phyloP scores from a whole-genome alignment of 1,140 invertebrate species.

The Laupala kohalensis region DNA sequence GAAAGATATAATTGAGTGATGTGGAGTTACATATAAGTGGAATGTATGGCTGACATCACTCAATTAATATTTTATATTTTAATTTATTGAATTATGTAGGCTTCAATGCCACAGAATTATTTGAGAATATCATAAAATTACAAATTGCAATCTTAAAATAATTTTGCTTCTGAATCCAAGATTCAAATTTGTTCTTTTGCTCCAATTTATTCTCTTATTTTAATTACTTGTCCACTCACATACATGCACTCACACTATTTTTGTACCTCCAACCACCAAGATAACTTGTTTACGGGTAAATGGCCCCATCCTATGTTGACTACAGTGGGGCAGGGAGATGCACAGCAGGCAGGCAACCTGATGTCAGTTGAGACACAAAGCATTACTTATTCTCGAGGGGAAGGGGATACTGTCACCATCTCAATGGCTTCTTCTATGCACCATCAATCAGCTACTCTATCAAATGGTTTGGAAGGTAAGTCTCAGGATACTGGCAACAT shows the following conservation, averaged over 20 bases:
- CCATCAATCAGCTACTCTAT: slow-evolving; percentile 45
- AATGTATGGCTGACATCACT: too few relatives aligned
- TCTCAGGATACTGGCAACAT: neutral
- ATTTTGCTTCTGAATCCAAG: too few relatives aligned
- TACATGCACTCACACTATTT: neutral
- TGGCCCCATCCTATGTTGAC: neutral
- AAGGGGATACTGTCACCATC: slow-evolving; percentile 45
- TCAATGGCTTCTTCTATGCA: slow-evolving; percentile 43
- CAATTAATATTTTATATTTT: too few relatives aligned
- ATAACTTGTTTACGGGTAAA: neutral
- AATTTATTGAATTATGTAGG: too few relatives aligned
- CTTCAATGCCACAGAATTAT: too few relatives aligned
- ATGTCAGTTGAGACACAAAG: slow-evolving; percentile 40
- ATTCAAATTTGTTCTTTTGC: too few relatives aligned
- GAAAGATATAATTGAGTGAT: too few relatives aligned
- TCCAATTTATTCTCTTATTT: neutral
- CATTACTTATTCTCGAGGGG: slow-evolving; percentile 37
- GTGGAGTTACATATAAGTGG: too few relatives aligned
- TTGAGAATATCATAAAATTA: too few relatives aligned
- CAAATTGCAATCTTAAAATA: too few relatives aligned
- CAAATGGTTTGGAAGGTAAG: slow-evolving; percentile 5
- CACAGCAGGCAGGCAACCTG: slow-evolving; percentile 9
- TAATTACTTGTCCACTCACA: neutral
- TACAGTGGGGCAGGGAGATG: neutral
- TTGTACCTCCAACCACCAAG: neutral